Base-by-base conservation (phyloP, 2,113 vertebrate genomes). In the Erinaceus europaeus region DNA sequence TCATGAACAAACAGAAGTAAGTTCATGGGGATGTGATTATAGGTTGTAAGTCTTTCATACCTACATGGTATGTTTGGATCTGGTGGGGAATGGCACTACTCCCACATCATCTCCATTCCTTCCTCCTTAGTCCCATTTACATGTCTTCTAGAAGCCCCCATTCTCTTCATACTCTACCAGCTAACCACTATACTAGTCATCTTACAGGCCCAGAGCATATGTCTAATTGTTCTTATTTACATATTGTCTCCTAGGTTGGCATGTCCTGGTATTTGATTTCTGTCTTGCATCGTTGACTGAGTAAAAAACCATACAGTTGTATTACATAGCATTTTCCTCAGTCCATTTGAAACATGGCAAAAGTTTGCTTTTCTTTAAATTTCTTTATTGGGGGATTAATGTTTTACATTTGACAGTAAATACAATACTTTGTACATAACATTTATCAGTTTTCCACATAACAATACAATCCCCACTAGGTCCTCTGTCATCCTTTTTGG, bases 41-140 rank as follows among this genome's bases (percentile, higher is more conserved):
- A 78, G 36, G 9, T 8, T 23, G 27, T 21, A 29, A 52, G 36
- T 29, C 57, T 46, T 77, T 65, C 57, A 29, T 27, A 20, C 11
- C 25, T n/a, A 38, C 0, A 0, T 0, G 6, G 3, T 40, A 46
- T 46, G 38, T 3, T 44, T 59, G 15, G 20, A 14, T 68, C 6
- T 10, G 34, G 29, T 5, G n/a, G 36, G 15, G 2, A 32, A 7
- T 46, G 71, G 42, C 27, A 15, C n/a, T 68, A 36, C 20, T 12
- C 32, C 34, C 21, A 36, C 0, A 0, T 40, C 40, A 36, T 88
- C 38, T 7, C 13, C 52, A 48, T 62, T 67, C 23, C 36, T 64
- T 0, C 6, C 32, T 62, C 9, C 12, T 69, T 57, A 53, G 29
- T 34, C 77, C 64, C 17, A 55, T 53, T 55, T 53, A 17, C 13